Percentiles rank a stretch among this genome's conserved stretches.
phyloP scores from a whole-genome alignment of 2,113 vertebrate species.

The Dissostichus mawsoni region DNA sequence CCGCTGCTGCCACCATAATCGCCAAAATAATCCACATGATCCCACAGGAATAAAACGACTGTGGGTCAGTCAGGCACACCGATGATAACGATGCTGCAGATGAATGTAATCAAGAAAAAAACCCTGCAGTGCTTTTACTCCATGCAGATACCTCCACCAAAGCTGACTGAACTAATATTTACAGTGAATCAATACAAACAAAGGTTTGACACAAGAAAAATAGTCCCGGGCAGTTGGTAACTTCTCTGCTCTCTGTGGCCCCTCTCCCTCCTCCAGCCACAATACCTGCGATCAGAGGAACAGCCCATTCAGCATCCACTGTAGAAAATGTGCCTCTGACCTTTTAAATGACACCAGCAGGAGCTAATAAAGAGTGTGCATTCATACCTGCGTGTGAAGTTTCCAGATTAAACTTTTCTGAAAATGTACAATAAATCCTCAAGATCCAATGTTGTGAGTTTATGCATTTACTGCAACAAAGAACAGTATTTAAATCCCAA shows the following conservation, averaged over 20 bases:
- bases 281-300: conserved; percentile 38
- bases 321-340: conserved; percentile 19
- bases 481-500: background rate
- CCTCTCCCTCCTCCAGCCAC: conserved; percentile 29
- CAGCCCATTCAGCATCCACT: conserved; percentile 46
- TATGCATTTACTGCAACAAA: background rate
- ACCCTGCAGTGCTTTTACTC: conserved; percentile 8
- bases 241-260: background rate
- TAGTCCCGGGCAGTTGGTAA: background rate
- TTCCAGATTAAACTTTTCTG: background rate
- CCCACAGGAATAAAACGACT: conserved; percentile 7
- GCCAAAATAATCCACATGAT: conserved; percentile 76
- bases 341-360: conserved; percentile 7
- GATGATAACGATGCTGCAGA: conserved; percentile 25
- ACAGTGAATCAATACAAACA: background rate
- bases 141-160: background rate
- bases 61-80: conserved; percentile 24
- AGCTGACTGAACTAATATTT: background rate
- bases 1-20: conserved; percentile 61
- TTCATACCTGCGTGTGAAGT: background rate
- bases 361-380: background rate
- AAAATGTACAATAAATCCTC: background rate
- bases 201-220: background rate
- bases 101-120: conserved; percentile 22
- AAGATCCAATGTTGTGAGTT: background rate